Base-by-base conservation (phyloP, 2,888 invertebrate genomes). In the Homarus gammarus region DNA sequence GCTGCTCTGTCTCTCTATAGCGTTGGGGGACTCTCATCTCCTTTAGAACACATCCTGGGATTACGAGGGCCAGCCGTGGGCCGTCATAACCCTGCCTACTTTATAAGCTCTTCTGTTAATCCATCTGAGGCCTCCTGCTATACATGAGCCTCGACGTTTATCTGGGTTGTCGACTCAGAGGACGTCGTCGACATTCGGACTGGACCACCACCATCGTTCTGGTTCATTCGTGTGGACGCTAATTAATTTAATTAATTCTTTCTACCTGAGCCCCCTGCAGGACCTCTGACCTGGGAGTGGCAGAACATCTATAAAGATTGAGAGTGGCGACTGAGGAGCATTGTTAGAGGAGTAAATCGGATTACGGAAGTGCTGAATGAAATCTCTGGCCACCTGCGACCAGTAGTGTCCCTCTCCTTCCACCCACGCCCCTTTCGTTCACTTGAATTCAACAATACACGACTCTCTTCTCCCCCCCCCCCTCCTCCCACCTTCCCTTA, bases 201-300 rank as follows among this genome's bases (percentile, higher is more conserved):
- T 61, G 79, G 38, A n/a, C 79, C 61, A 38, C 61, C 79, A 36
- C 31, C 36, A 61, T 79, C 27, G 61, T 51, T 79, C 38, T 61
- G 61, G 1, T 38, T 79, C 79, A 79, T 56, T 56, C 36, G 56
- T 79, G 27, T 38, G 22, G 6, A n/a, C 36, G 18, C 61, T 61
- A 79, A 79, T 79, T 44, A 61, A n/a, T 79, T 61, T 79, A 56
- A 79, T 79, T 79, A 79, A 61, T 79, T 79, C 61, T 79, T 79
- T 79, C 61, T 61, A 79, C 61, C 79, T 79, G 79, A 78, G 56
- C 79, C 79, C 33, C n/a, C 33, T n/a, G 6, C n/a, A 79, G 61
- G 61, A 6, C 6, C 8, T 64, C 8, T 64, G 64, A 27, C 64
- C 27, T 5, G 64, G 64, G 64, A 1, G 18, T n/a, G 64, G 6